Percentiles rank a stretch among this genome's conserved stretches.
Evolutionary conservation across 2,888 invertebrate genomes (phyloP).

Genomic region (Lumbricus terrestris): DNA sequence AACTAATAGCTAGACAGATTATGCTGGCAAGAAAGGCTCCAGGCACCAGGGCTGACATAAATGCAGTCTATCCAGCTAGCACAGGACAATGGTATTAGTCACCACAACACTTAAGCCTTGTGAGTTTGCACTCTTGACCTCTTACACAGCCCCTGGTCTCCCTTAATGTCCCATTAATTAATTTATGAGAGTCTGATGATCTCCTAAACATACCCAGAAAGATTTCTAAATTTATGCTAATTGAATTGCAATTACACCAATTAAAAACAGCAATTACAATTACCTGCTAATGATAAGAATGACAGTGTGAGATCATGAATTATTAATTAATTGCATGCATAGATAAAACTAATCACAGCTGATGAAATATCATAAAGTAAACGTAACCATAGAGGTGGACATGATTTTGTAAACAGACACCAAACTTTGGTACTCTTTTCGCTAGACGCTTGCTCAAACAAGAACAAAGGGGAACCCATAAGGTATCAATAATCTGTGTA

Average conservation of each 20-base stretch:
- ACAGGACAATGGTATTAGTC: background rate
- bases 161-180: background rate
- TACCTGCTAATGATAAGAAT: background rate
- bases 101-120: background rate
- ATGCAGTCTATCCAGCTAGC: background rate
- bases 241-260: background rate
- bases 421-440: background rate
- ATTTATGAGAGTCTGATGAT: background rate
- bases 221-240: background rate
- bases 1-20: background rate
- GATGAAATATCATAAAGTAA: background rate
- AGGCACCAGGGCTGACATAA: background rate
- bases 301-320: background rate
- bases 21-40: background rate
- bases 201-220: background rate
- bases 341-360: background rate
- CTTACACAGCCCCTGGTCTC: background rate
- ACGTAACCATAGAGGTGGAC: background rate
- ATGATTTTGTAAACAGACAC: background rate
- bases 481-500: background rate
- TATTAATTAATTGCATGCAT: background rate
- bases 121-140: background rate
- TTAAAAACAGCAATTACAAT: background rate
- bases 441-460: background rate
- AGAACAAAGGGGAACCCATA: background rate